phyloP scores from a whole-genome alignment of 2,113 vertebrate genomes.

The Amphiprion ocellaris region DNA sequence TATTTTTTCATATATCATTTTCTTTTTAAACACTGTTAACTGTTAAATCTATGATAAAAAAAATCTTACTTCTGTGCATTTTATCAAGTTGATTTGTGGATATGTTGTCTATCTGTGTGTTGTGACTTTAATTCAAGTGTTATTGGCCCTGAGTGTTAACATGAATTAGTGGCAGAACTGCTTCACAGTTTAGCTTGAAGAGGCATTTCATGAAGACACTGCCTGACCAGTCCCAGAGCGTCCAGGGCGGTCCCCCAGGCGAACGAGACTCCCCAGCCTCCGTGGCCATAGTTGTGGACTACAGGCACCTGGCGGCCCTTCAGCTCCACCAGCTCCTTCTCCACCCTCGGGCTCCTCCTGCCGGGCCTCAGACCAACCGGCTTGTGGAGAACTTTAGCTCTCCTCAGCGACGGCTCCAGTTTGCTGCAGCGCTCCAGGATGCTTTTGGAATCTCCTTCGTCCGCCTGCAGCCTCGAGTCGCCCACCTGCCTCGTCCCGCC shows the following conservation, averaged over 20 bases:
- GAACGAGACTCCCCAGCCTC: constrained; percentile 87
- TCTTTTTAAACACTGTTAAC: too few relatives aligned
- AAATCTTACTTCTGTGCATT: too few relatives aligned
- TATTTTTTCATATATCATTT: too few relatives aligned
- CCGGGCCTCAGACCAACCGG: constrained; percentile 91
- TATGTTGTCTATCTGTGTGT: neutral
- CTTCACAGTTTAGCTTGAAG: constrained; percentile 76
- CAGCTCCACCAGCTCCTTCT: constrained; percentile 83
- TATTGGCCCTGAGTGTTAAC: neutral
- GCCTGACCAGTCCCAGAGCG: constrained; percentile 83
- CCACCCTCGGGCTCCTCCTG: constrained; percentile 84
- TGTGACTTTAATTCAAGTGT: neutral
- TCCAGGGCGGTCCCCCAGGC: constrained; percentile 91
- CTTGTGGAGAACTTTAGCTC: constrained; percentile 74
- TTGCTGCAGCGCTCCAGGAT: constrained; percentile 88
- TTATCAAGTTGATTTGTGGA: neutral
- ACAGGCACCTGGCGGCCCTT: constrained; percentile 77
- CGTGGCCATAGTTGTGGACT: constrained; percentile 95
- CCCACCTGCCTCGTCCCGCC: constrained; percentile 90
- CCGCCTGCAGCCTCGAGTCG: constrained; percentile 85
- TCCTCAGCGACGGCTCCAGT: constrained; percentile 88
- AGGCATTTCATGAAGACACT: constrained; percentile 75
- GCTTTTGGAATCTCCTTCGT: constrained; percentile 75
- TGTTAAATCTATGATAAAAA: too few relatives aligned
- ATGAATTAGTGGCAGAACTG: neutral